Evolutionary conservation across 2,113 vertebrate genomes (phyloP), one percentile per base, ranked within the genome.

Genomic region (Noctilio leporinus): DNA sequence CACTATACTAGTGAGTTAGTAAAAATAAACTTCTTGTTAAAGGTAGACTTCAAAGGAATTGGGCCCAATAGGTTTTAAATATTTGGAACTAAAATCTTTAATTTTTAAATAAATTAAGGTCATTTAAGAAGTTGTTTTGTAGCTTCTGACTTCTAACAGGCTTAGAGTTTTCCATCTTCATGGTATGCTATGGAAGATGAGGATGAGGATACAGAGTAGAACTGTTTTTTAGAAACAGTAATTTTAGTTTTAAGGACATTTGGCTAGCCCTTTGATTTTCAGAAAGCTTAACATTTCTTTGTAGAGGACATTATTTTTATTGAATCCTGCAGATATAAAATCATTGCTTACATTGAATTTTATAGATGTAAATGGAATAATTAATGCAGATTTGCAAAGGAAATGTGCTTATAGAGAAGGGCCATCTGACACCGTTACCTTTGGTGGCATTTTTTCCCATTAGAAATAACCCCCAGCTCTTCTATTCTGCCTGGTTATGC

Each of bases 1-100:
- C 62, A 90, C 38, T 92, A 87, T 92, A 90, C 33, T 95, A 86
- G 28, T 49, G 38, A 95, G 81, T 78, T 93, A 89, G 30, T 91
- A 70, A 96, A 95, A 91, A 57, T 93, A 83, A 86, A 43, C 14
- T 5, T 86, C n/a, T 93, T 70, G 76, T 84, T 95, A 75, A 96
- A 89, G 64, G 76, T 86, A 94, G 57, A 92, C 69, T 51, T 95
- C 57, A 87, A 89, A 67, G 35, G 64, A 95, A 91, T 75, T 80
- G 89, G 77, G 86, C 86, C 89, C 96, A 94, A 92, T 97, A 65
- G 86, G 55, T 92, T 96, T 90, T 97, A 91, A 95, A 87, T 91
- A 96, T 94, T 96, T 95, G 87, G 70, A 94, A 89, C 35, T 96
- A 65, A 59, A 94, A 57, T 59, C 10, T 93, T 92, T 55, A 49